Base-by-base conservation (phyloP, 2,113 vertebrate species). In the Burhinus oedicnemus region DNA sequence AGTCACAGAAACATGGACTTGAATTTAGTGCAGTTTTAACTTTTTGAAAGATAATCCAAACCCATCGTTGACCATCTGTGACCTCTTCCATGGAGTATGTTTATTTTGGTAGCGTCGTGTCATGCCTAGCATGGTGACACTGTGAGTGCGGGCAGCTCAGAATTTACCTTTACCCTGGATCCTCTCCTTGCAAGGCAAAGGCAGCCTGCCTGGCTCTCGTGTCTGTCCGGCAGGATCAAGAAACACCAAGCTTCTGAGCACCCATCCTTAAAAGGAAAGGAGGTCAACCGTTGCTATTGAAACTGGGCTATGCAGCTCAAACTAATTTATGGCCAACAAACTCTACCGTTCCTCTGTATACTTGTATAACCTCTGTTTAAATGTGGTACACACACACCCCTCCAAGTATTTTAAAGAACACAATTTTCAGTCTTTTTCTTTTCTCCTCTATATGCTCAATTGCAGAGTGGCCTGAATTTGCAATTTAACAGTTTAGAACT, bases 301-400 rank as follows among this genome's bases (percentile, higher is more conserved):
- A 85, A 49, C 18, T 54, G 61, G n/a, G 5, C 47, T 57, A 17
- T 36, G 61, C 7, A 25, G 14, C 23, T 93, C 72, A 44, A 68
- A 62, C 13, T 62, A 20, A 81, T 68, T 42, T 69, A 27, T 78
- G 38, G 44, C 13, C 49, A 54, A 30, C 20, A 4, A 86, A 4
- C 29, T 70, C 71, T 69, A 20, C 23, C 27, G 64, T 61, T 91
- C 49, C 64, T 91, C 51, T 1, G 3, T 61, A 29, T n/a, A 18
- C 51, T 77, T 1, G 0, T 32, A 11, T 13, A 69, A 16, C 6
- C 12, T 44, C 44, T 74, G 38, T 42, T 86, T 60, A 54, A 79
- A 54, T 60, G 32, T 44, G 12, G 19, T 47, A 20, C 47, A 57
- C 14, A 8, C 4, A 2, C 8, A 0, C 4, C 4, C 6, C 29